Conservation (phyloP, 2,888 invertebrate species). For the Mesorhabditis sp. region DNA sequence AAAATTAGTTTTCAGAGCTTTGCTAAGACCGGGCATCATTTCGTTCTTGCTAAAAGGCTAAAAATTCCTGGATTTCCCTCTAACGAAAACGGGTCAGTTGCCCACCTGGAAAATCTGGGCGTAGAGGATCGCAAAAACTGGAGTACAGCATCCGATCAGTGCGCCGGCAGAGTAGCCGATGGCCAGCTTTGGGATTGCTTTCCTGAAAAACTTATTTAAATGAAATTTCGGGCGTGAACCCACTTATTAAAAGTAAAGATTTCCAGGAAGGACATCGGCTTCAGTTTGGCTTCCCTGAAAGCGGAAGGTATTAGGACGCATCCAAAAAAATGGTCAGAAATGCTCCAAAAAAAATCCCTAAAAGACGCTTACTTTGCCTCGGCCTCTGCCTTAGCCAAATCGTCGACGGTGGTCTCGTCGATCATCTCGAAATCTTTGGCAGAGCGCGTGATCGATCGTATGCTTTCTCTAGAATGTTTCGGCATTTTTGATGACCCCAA, state of each 20-base stretch:
- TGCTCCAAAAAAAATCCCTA: too few species aligned
- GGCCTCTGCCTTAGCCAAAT: background rate
- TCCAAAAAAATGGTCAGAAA: too few species aligned
- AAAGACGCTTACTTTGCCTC: background rate
- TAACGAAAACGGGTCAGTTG: background rate
- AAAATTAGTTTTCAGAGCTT: slow-evolving; percentile 13
- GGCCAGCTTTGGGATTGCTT: slow-evolving; percentile 12
- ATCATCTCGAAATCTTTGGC: background rate
- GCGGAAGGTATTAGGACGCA: background rate
- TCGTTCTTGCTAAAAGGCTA: too few species aligned
- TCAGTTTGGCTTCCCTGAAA: slow-evolving; percentile 11
- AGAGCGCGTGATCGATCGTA: background rate
- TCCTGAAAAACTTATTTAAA: background rate
- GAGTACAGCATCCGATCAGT: slow-evolving; percentile 60
- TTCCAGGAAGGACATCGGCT: slow-evolving; percentile 31
- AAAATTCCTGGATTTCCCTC: too few species aligned
- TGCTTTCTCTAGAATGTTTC: background rate
- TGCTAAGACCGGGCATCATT: background rate
- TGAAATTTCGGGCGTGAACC: slow-evolving; percentile 14
- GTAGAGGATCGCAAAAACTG: slow-evolving; percentile 62
- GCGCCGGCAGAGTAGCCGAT: slow-evolving; percentile 50
- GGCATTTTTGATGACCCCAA: background rate
- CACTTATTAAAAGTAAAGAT: slow-evolving; percentile 42
- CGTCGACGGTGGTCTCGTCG: background rate
- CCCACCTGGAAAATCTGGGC: slow-evolving; percentile 54